Evolutionary conservation across 2,888 invertebrate species (phyloP).

Genomic region (Lampropteryx suffumata): DNA sequence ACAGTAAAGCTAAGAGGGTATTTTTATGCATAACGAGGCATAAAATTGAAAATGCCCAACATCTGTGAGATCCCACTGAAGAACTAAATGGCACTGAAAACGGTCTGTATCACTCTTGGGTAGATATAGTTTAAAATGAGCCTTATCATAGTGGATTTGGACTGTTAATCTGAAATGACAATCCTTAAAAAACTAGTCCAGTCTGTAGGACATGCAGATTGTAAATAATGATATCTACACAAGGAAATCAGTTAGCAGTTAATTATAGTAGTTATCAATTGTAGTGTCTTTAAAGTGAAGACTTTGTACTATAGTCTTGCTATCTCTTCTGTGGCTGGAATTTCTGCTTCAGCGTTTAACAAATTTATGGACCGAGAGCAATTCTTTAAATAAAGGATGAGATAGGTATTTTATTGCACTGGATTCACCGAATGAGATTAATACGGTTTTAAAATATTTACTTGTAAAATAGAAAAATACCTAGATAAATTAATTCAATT

Average conservation of each 20-base stretch:
- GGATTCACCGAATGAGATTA: conserved; percentile 34
- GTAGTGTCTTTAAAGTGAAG: not conserved
- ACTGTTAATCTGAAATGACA: no score
- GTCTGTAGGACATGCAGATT: no score
- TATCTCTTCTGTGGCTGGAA: conserved; percentile 32
- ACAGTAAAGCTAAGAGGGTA: conserved; percentile 41
- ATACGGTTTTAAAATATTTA: conserved; percentile 27
- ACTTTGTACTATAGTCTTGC: not conserved
- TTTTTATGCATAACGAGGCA: conserved; percentile 59
- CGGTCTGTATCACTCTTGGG: not conserved
- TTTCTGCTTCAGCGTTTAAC: conserved; percentile 50
- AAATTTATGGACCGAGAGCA: conserved; percentile 58
- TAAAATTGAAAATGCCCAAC: conserved; percentile 51
- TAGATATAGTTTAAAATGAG: not conserved
- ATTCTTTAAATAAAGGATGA: conserved; percentile 56
- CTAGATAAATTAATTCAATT: conserved; percentile 18
- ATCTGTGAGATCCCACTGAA: conserved; percentile 36
- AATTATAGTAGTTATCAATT: not conserved
- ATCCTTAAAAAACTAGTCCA: no score
- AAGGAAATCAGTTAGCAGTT: no score
- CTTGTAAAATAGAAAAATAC: conserved; percentile 14
- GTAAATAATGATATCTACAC: not conserved
- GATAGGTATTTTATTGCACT: conserved; percentile 51
- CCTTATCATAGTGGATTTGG: not conserved
- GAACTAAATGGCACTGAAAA: conserved; percentile 46